A percentile compares a stretch with the other conserved stretches of the same genome.
These are phyloP conservation scores for Sinotaia quadrata DNA, from an alignment of 2,888 invertebrate genomes.

Conservation along the genomic window DNA sequence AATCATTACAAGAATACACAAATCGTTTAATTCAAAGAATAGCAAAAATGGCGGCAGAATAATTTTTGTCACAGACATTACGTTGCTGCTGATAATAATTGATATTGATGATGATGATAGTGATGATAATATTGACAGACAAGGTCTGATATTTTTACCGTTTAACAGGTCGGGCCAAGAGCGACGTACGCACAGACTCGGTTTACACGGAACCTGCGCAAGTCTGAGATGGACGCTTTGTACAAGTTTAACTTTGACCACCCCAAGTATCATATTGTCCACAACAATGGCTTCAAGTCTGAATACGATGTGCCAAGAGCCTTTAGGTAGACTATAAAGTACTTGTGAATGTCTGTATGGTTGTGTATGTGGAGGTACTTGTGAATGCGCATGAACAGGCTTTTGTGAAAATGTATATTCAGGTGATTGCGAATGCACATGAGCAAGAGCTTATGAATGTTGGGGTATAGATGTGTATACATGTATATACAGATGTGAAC, in stretches of 20 bases:
- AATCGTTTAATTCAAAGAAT: too few relatives aligned
- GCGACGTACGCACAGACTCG: constrained; percentile 42
- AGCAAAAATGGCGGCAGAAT: too few relatives aligned
- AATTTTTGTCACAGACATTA: too few relatives aligned
- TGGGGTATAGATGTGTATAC: too few relatives aligned
- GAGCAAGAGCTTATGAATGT: too few relatives aligned
- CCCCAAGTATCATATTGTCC: constrained; percentile 61
- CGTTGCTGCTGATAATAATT: too few relatives aligned
- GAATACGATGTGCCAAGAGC: constrained; percentile 22
- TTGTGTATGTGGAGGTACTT: not conserved
- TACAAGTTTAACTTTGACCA: constrained; percentile 56
- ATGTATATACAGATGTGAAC: too few relatives aligned
- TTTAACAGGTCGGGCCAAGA: constrained; percentile 9
- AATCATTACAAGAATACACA: too few relatives aligned
- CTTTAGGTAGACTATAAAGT: constrained; percentile 29
- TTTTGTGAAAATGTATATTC: not conserved
- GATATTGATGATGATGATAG: too few relatives aligned
- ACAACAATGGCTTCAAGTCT: constrained; percentile 48
- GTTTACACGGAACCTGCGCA: constrained; percentile 40
- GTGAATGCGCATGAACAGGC: not conserved
- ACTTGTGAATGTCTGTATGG: not conserved
- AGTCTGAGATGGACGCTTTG: constrained; percentile 53
- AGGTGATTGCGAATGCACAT: too few relatives aligned
- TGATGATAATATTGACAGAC: too few relatives aligned
- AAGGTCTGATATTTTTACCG: too few relatives aligned